Base-by-base conservation (phyloP, 2,113 vertebrate genomes). In the Nannobrachium achirus region DNA sequence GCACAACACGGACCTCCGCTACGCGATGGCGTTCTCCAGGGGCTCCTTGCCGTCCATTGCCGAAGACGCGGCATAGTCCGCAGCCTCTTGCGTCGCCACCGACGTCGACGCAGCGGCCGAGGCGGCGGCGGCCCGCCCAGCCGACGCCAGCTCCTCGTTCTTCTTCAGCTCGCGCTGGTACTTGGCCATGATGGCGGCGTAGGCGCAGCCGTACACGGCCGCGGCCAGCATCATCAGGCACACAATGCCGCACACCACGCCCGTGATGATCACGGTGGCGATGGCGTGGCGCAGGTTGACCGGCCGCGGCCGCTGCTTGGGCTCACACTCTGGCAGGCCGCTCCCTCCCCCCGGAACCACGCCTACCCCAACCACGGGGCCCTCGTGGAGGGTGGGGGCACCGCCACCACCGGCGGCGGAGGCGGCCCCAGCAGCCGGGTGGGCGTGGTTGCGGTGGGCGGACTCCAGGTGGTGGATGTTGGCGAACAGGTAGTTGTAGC, bases 161-260 rank as follows among this genome's bases (percentile, higher is more conserved):
- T 92, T 93, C 86, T 93, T 94, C 7, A 94, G 87, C 78, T 94
- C 92, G 1, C 82, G 83, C 46, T 94, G 95, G 84, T 93, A 93
- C 56, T 93, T 95, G 66, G 98, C 97, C 57, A 95, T 94, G 65
- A 99, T 88, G 0, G 95, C 96, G 0, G 98, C 98, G 0, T 99
- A 96, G 63, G 96, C 93, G 4, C 97, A 99, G 38, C 98, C 98
- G 0, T 99, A 99, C 16, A 98, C 90, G 0, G 95, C 95, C 0
- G 97, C 96, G 0, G 87, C 95, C 91, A 99, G 64, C 96, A 99
- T 99, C 98, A 98, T 95, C 61, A 99, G 94, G 60, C 92, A 95
- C 64, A 99, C 95, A 0, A 98, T 90, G 18, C 97, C 97, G 10
- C 97, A 99, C 56, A 98, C 91, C 0, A 98, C 94, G 0, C 96